Evolutionary conservation across 1,140 invertebrate species (phyloP).

Genomic region (Dendroctonus valens): DNA sequence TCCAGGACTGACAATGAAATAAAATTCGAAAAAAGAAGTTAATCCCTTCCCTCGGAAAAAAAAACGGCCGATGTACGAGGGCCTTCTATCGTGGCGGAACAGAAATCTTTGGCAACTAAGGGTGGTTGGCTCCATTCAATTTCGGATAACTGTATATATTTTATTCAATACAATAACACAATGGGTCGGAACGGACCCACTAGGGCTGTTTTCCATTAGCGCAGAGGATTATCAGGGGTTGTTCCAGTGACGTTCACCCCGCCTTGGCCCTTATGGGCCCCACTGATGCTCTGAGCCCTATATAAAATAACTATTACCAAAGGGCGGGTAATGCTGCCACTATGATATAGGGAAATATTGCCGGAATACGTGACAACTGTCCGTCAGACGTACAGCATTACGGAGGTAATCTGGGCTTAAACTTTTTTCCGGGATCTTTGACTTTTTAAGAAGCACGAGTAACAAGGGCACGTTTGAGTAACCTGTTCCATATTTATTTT

Average conservation of each 20-base stretch:
- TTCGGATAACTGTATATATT: constrained; percentile 48
- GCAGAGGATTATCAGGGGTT: constrained; percentile 47
- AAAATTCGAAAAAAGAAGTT: constrained; percentile 32
- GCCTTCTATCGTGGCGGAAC: constrained; percentile 28
- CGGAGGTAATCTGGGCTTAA: constrained; percentile 31
- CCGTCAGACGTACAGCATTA: constrained; percentile 26
- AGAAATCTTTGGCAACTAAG: constrained; percentile 31
- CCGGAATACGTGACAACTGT: constrained; percentile 26
- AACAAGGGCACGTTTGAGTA: constrained; percentile 11
- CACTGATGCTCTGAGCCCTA: constrained; percentile 7
- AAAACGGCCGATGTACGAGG: constrained; percentile 6
- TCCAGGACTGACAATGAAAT: constrained; percentile 26
- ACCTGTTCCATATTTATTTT: constrained; percentile 30
- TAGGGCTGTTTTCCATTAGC: constrained; percentile 49
- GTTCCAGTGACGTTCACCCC: constrained; percentile 46
- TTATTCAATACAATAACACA: constrained; percentile 48
- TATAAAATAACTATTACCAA: constrained; percentile 34
- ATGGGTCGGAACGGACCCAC: constrained; percentile 42
- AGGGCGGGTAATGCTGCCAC: constrained; percentile 22
- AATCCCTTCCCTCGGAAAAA: constrained; percentile 33
- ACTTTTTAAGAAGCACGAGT: constrained; percentile 28
- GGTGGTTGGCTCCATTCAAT: constrained; percentile 41
- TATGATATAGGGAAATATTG: constrained; percentile 26
- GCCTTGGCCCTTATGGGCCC: constrained; percentile 36
- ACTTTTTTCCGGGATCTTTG: constrained; percentile 30